Evolutionary conservation across 2,797 vertebrate genomes (phyloP), one percentile per base, ranked within the genome.

Genomic region (Synanceia verrucosa): DNA sequence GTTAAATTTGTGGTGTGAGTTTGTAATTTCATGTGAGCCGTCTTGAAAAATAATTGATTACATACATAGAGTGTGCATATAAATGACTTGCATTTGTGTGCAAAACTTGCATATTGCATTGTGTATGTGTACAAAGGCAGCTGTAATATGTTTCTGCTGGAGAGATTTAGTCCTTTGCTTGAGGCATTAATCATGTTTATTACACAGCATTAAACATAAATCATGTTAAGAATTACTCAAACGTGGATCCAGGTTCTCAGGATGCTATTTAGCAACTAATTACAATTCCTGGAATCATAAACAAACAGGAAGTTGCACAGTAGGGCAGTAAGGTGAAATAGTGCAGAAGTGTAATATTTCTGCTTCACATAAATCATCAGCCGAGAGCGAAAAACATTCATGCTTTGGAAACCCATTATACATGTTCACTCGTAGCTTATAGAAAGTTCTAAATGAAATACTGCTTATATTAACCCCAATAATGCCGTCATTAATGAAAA

Each of bases 201-300:
- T 69, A 58, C 59, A 55, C 73, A 29, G 31, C 47, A 78, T 76
- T 78, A 68, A 71, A 75, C 61, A 86, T 82, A 78, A 68, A 84
- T 83, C 79, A 67, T 48, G 28, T 77, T 72, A 21, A 66, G 48
- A 70, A 62, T 71, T 47, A 68, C 59, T 68, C 52, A 7, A 73
- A 87, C 68, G 60, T 2, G 48, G 48, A 52, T 33, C 70, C 55
- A 6, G 61, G 21, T 33, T 84, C 62, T 73, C 34, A 39, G 44
- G 66, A 81, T 70, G 74, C 48, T 50, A 55, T 82, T 80, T 70
- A 65, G 65, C 63, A 26, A 56, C 52, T 81, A 73, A 87, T 87
- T 79, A 67, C 8, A 67, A 18, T 67, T 70, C 61, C 37, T 64
- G 64, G 50, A 70, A 58, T 65, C 75, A 60, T 46, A 76, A 76